Conservation (phyloP, 2,113 vertebrate species). For the Leptobrachium leishanense region DNA sequence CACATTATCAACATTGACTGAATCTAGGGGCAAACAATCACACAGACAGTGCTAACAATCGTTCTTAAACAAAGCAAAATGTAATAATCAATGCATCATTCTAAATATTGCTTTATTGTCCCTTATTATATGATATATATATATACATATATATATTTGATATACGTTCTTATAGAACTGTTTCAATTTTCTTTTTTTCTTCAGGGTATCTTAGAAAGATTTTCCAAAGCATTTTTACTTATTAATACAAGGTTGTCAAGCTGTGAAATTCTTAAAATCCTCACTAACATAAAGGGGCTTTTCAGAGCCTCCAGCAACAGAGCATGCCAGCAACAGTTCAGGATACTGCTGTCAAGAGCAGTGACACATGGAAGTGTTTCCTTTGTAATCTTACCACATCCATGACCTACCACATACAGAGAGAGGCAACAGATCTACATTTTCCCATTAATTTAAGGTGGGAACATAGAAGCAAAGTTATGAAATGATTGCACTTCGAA, state of each 20-base stretch:
- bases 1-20: no score
- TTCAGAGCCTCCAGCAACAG: slow-evolving; percentile 55
- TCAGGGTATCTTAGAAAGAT: slow-evolving; percentile 41
- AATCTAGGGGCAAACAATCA: no score
- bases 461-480: slow-evolving; percentile 33
- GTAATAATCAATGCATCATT: no score
- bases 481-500: slow-evolving; percentile 33
- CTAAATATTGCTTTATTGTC: no score
- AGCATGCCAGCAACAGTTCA: slow-evolving; percentile 55
- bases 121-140: no score
- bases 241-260: slow-evolving; percentile 44
- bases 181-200: neutral
- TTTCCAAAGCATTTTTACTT: slow-evolving; percentile 58
- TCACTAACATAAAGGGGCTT: slow-evolving; percentile 53
- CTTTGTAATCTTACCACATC: slow-evolving; percentile 55
- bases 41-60: no score
- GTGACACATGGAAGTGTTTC: slow-evolving; percentile 57
- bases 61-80: no score
- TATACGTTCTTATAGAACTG: neutral
- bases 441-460: slow-evolving; percentile 64
- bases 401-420: slow-evolving; percentile 57
- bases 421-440: slow-evolving; percentile 59
- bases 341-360: slow-evolving; percentile 55
- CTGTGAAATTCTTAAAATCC: slow-evolving; percentile 58
- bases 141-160: no score